These are phyloP conservation scores for Cataglyphis altisquamis DNA, from an alignment of 2,888 invertebrate species.

Conservation along the genomic window DNA sequence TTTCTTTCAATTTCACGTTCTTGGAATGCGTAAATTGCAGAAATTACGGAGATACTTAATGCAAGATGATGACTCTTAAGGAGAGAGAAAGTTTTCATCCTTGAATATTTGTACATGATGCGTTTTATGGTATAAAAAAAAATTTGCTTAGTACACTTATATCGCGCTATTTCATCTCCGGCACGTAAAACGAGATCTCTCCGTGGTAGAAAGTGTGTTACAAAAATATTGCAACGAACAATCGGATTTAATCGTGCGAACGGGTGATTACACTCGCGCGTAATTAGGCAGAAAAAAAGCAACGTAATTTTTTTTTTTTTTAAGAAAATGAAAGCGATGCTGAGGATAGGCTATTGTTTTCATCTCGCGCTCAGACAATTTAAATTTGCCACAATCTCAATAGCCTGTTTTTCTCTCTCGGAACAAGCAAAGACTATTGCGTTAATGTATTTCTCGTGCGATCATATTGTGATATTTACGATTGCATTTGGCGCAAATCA, in stretches of 20 bases:
- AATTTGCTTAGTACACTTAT: constrained; percentile 21
- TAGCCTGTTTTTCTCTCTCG: neutral
- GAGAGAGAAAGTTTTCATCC: constrained; percentile 46
- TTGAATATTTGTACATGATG: constrained; percentile 20
- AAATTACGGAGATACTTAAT: constrained; percentile 8
- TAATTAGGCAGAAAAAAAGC: neutral
- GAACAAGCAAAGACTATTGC: neutral
- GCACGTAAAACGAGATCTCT: neutral
- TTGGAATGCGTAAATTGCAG: constrained; percentile 28
- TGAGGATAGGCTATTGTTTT: neutral
- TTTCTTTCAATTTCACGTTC: constrained; percentile 10
- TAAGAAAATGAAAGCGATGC: constrained; percentile 16
- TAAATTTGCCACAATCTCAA: constrained; percentile 18
- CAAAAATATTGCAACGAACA: constrained; percentile 23
- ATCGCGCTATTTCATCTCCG: constrained; percentile 26
- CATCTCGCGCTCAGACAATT: neutral
- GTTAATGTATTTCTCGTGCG: neutral
- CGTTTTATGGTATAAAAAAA: constrained; percentile 18
- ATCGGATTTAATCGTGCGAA: constrained; percentile 46
- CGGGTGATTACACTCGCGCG: neutral
- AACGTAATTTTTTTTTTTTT: neutral
- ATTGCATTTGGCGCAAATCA: neutral
- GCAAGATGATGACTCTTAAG: constrained; percentile 24
- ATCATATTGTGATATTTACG: neutral
- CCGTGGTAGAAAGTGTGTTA: constrained; percentile 35